A percentile compares a stretch with the other conserved stretches of the same genome.
Conservation (phyloP, 1,140 invertebrate species). For the Bombus confusus region DNA sequence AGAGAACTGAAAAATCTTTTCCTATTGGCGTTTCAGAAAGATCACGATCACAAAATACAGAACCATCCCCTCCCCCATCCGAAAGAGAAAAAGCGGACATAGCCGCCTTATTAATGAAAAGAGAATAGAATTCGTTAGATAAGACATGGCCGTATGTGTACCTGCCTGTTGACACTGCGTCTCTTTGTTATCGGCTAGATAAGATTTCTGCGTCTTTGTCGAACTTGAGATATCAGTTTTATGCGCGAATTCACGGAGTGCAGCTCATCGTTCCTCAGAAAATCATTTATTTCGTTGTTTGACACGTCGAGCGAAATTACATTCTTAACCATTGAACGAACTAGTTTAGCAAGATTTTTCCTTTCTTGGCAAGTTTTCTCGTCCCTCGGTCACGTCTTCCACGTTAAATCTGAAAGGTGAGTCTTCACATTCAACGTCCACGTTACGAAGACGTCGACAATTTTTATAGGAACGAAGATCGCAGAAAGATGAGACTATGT, state of each 20-base stretch:
- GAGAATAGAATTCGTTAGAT: slow-evolving; percentile 61
- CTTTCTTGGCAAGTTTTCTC: not conserved
- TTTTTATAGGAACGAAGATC: not conserved
- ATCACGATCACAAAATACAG: too few species aligned
- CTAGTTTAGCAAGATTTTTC: not conserved
- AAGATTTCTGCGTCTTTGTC: slow-evolving; percentile 75
- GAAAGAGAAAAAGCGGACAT: not conserved
- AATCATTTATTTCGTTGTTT: not conserved
- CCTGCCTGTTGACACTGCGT: slow-evolving; percentile 70
- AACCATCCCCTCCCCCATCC: not conserved
- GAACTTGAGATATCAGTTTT: slow-evolving; percentile 64
- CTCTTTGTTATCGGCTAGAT: slow-evolving; percentile 73
- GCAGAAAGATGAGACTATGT: not conserved
- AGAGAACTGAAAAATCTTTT: not conserved
- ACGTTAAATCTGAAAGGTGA: slow-evolving; percentile 56
- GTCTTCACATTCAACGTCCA: slow-evolving; percentile 7
- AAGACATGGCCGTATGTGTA: slow-evolving; percentile 50
- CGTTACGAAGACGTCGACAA: too few species aligned
- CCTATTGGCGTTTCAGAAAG: not conserved
- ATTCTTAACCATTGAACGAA: not conserved
- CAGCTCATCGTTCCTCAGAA: slow-evolving; percentile 34
- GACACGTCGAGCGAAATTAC: not conserved
- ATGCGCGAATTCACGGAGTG: slow-evolving; percentile 56
- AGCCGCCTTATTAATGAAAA: slow-evolving; percentile 56
- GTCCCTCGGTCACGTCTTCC: not conserved